These are phyloP conservation scores for Grammomys surdaster DNA, from an alignment of 2,113 vertebrate species.

Conservation along the genomic window DNA sequence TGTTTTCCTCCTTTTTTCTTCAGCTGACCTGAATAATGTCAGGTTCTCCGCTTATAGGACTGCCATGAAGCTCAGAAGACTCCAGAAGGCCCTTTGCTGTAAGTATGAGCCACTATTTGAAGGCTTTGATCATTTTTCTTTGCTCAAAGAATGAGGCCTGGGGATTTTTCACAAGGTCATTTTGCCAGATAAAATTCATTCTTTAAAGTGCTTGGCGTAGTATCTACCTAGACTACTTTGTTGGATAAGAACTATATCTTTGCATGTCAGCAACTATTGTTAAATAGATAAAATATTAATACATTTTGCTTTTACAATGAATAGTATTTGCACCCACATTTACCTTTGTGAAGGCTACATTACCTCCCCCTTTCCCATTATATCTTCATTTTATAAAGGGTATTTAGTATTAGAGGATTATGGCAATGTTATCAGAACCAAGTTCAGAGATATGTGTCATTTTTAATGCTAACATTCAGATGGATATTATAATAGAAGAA, in stretches of 20 bases:
- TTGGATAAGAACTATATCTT: not conserved
- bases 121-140: not conserved
- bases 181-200: constrained; percentile 12
- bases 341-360: constrained; percentile 39
- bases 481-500: constrained; percentile 24
- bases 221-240: not conserved
- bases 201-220: constrained; percentile 17
- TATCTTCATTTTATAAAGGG: constrained; percentile 10
- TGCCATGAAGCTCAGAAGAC: constrained; percentile 98
- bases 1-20: constrained; percentile 60
- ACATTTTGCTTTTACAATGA: constrained; percentile 36
- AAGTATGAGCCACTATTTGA: constrained; percentile 85
- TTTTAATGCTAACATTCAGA: constrained; percentile 18
- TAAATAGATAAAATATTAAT: not conserved
- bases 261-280: not conserved
- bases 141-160: constrained; percentile 22
- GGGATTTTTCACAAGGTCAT: not conserved
- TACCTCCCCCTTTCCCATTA: not conserved
- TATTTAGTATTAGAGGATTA: not conserved
- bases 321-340: not conserved
- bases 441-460: not conserved
- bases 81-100: constrained; percentile 99
- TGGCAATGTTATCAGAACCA: not conserved
- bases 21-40: constrained; percentile 98
- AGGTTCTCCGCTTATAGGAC: constrained; percentile 98